phyloP scores from a whole-genome alignment of 2,888 invertebrate genomes.

The Blera fallax region DNA sequence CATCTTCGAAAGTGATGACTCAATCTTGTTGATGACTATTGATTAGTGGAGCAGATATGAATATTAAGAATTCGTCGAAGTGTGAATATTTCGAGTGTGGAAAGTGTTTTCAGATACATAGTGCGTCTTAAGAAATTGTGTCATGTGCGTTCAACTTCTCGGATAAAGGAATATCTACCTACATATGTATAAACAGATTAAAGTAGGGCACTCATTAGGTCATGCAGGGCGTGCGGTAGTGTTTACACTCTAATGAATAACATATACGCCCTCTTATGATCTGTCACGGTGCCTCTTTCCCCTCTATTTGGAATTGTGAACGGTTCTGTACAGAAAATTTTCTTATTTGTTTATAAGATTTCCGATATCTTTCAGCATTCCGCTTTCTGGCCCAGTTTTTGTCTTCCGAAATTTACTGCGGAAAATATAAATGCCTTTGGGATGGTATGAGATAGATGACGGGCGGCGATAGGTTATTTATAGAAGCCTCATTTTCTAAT shows the following conservation, averaged over 20 bases:
- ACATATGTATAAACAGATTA: conserved; percentile 13
- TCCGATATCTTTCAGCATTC: conserved; percentile 29
- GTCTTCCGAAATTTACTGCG: conserved; percentile 47
- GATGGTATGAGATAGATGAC: conserved; percentile 40
- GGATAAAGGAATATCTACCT: conserved; percentile 17
- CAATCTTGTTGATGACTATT: conserved; percentile 54
- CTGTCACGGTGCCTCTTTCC: background rate
- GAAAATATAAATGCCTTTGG: conserved; percentile 42
- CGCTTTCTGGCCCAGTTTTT: conserved; percentile 46
- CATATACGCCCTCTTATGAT: conserved; percentile 48
- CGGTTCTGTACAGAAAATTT: background rate
- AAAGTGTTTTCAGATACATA: background rate
- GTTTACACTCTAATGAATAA: conserved; percentile 34
- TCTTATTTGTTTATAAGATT: conserved; percentile 17
- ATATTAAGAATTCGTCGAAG: background rate
- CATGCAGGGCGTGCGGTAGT: conserved; percentile 18
- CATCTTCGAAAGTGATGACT: conserved; percentile 60
- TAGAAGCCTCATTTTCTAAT: conserved; percentile 40
- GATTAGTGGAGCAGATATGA: conserved; percentile 35
- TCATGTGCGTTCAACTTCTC: conserved; percentile 7
- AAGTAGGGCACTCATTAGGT: conserved; percentile 57
- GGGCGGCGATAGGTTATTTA: conserved; percentile 49
- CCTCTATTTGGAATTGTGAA: background rate
- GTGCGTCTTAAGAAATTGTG: background rate
- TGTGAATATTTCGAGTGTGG: conserved; percentile 5